Conservation (phyloP, 2,888 invertebrate genomes). For the Temnothorax ravouxi region DNA sequence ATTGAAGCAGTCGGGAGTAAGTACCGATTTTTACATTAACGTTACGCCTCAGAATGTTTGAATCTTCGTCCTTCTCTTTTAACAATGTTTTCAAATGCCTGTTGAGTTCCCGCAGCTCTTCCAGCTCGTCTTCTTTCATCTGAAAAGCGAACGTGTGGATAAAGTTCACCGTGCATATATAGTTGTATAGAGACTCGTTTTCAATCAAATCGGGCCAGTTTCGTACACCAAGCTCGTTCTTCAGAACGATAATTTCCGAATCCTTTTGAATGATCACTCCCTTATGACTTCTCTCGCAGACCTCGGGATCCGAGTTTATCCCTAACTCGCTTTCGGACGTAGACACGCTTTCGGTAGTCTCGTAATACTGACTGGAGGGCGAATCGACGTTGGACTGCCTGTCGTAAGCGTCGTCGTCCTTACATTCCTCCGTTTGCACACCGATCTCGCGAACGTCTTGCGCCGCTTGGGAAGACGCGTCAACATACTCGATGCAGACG, state of each 20-base stretch:
- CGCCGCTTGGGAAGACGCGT: conserved; percentile 61
- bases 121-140: conserved; percentile 79
- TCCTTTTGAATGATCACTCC: conserved; percentile 80
- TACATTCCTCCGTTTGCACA: conserved; percentile 60
- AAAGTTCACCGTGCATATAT: neutral
- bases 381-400: conserved; percentile 59
- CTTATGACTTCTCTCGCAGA: conserved; percentile 63
- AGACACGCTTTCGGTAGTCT: conserved; percentile 50
- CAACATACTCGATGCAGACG: conserved; percentile 58
- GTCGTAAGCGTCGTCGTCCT: conserved; percentile 30
- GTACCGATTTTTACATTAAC: conserved; percentile 66
- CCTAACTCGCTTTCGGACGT: conserved; percentile 55
- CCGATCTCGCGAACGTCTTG: conserved; percentile 50
- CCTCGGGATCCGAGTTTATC: conserved; percentile 56
- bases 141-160: conserved; percentile 47
- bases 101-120: conserved; percentile 75
- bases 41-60: conserved; percentile 67
- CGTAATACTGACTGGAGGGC: conserved; percentile 54
- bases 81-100: conserved; percentile 71
- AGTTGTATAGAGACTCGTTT: neutral
- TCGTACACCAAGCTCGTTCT: conserved; percentile 77
- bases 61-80: conserved; percentile 67
- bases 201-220: neutral
- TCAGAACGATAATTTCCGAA: conserved; percentile 80
- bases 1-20: neutral